A percentile compares a stretch with the other conserved stretches of the same genome.
Evolutionary conservation across 2,113 vertebrate genomes (phyloP).

Genomic region (Chauna torquata): DNA sequence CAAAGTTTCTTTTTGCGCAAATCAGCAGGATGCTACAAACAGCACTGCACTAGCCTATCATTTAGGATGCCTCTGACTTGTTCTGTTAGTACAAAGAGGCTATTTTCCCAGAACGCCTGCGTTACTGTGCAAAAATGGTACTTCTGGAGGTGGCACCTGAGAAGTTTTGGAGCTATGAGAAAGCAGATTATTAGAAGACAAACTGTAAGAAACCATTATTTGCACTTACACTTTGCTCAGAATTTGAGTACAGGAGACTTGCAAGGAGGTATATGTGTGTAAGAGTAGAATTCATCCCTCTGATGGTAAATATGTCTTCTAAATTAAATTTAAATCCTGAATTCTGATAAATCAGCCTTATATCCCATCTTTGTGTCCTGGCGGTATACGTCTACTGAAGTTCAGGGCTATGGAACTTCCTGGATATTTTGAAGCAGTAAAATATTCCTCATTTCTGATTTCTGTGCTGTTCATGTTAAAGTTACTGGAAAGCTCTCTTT

Average conservation of each 20-base stretch:
- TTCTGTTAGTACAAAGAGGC: not conserved
- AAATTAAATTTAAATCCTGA: not conserved
- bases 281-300: not conserved
- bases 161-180: not conserved
- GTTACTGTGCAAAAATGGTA: not conserved
- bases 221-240: not conserved
- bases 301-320: not conserved
- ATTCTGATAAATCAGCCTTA: not conserved
- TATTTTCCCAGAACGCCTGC: not conserved
- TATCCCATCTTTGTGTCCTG: not conserved
- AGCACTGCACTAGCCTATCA: not conserved
- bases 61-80: not conserved
- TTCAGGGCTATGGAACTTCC: not conserved
- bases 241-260: not conserved
- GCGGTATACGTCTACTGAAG: not conserved
- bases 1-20: not conserved
- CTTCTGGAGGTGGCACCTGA: not conserved
- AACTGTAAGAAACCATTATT: not conserved
- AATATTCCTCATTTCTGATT: slow-evolving; percentile 22
- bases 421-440: slow-evolving; percentile 2
- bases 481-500: slow-evolving; percentile 32
- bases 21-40: not conserved
- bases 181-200: not conserved
- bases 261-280: not conserved
- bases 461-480: slow-evolving; percentile 6